Evolutionary conservation across 2,888 invertebrate genomes (phyloP), one percentile per base, ranked within the genome.

Genomic region (Empis stercorea): DNA sequence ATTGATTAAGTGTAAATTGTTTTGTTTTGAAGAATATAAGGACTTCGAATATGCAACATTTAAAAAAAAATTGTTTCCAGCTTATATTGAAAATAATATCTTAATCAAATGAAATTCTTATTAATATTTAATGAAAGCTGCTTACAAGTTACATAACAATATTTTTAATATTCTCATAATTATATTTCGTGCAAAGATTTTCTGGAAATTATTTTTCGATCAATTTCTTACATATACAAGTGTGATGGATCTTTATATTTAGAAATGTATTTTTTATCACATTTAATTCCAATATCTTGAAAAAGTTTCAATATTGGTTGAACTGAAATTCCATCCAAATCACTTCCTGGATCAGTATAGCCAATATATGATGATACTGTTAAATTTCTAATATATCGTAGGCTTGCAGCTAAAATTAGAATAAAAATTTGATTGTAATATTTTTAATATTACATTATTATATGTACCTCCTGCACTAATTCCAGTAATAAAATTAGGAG

Each of bases 401-500:
- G 63, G 23, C 57, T 61, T 9, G 60, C 65, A 51, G 64, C 67
- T 67, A 20, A 2, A 54, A 52, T 14, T 3, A 51, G 43, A 10
- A 9, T n/a, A 47, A 20, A 2, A 54, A 52, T 14, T 3, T 50
- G 43, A 10, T 3, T 20, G 30, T 13, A 47, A 36, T 10, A n/a
- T 11, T 30, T 23, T 38, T 45, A 15, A 40, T n/a, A n/a, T n/a
- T n/a, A n/a, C n/a, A n/a, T n/a, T 40, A 27, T 14, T 1, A 10
- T 15, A 54, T 59, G 52, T 56, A 67, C 67, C 56, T 45, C 69
- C 68, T 4, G 67, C 66, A 38, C 61, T 59, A 2, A 62, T 59
- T 3, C 68, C 69, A 1, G 60, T 61, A 44, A 68, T 61, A 34
- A 68, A 68, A 51, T 68, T 68, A 1, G 68, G 68, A 10, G 62